Percentiles rank a stretch among this genome's conserved stretches.
phyloP scores from a whole-genome alignment of 2,797 vertebrate species.

The Rousettus madagascariensis region DNA sequence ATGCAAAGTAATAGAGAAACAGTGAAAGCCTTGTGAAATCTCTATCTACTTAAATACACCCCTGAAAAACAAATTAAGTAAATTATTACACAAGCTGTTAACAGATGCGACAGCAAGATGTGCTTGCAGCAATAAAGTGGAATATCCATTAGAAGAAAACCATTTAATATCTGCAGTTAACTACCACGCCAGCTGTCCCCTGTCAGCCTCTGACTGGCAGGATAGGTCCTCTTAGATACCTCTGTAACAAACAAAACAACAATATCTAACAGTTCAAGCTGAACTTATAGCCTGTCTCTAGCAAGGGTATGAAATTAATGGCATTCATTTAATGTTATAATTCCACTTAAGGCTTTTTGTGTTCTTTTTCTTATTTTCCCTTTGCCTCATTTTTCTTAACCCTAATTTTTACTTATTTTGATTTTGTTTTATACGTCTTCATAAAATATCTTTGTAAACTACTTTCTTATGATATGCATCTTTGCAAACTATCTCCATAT shows the following conservation, averaged over 20 bases:
- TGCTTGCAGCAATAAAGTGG: background rate
- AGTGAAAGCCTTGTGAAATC: background rate
- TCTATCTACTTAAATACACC: background rate
- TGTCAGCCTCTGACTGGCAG: background rate
- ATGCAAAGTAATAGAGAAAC: background rate
- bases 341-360: background rate
- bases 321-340: background rate
- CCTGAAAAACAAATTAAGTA: background rate
- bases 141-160: background rate
- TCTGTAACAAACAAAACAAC: background rate
- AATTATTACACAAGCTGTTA: background rate
- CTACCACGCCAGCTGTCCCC: background rate
- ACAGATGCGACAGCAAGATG: background rate
- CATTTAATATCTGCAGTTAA: background rate
- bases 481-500: background rate
- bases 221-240: background rate
- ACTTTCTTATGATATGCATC: background rate
- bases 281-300: background rate
- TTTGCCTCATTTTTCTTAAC: slow-evolving; percentile 10
- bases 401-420: background rate
- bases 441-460: background rate
- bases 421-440: background rate
- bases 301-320: background rate
- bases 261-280: background rate
- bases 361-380: background rate